These are phyloP conservation scores for Crepidodera aurea DNA, from an alignment of 2,888 invertebrate genomes.

Conservation along the genomic window DNA sequence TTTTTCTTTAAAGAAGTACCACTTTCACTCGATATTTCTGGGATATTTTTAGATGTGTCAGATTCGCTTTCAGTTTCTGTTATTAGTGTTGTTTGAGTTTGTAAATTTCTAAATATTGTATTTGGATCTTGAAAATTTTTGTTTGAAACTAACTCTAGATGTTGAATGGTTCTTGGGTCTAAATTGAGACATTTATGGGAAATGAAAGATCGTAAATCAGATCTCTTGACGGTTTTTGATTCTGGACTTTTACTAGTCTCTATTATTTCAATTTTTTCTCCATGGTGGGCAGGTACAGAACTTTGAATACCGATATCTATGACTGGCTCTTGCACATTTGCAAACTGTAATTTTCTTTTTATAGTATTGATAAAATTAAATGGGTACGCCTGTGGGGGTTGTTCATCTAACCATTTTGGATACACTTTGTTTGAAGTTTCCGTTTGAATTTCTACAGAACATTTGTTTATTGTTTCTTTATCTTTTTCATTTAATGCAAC, in stretches of 20 bases:
- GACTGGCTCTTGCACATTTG: constrained; percentile 44
- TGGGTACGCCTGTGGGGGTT: constrained; percentile 59
- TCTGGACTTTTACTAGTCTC: background rate
- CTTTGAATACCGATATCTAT: constrained; percentile 50
- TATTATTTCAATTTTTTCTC: constrained; percentile 10
- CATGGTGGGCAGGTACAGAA: constrained; percentile 32
- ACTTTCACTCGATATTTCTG: constrained; percentile 58
- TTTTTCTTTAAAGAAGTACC: constrained; percentile 42
- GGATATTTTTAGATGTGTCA: constrained; percentile 61
- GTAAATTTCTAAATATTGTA: background rate
- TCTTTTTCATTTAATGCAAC: background rate
- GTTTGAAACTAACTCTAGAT: constrained; percentile 46
- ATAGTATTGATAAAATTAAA: constrained; percentile 70
- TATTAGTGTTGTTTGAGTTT: constrained; percentile 17
- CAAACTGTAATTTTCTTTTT: constrained; percentile 64
- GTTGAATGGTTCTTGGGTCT: constrained; percentile 49
- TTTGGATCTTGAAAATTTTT: constrained; percentile 8
- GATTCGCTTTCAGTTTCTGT: constrained; percentile 52
- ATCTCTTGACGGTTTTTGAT: constrained; percentile 32
- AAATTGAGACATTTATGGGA: constrained; percentile 53
- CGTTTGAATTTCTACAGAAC: constrained; percentile 36
- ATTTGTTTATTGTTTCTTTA: constrained; percentile 13
- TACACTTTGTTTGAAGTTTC: constrained; percentile 23
- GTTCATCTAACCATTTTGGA: constrained; percentile 44
- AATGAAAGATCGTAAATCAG: constrained; percentile 47